Conservation (phyloP, 2,797 vertebrate genomes). For the Ficedula albicollis region DNA sequence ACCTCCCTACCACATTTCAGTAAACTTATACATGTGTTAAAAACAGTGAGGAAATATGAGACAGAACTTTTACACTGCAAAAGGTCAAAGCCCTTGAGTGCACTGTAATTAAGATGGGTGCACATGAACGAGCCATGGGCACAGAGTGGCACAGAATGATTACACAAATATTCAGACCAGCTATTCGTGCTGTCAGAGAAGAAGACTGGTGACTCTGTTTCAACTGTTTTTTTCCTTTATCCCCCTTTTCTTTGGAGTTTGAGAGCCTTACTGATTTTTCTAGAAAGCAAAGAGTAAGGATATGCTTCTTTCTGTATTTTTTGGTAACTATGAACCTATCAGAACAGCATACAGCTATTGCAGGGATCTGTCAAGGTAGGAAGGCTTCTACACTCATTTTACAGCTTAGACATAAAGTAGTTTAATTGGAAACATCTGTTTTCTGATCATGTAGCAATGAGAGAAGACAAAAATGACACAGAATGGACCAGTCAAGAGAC, state of each 20-base stretch:
- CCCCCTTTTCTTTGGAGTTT: background rate
- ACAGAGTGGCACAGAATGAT: accelerated
- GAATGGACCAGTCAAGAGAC: background rate
- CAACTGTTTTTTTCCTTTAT: background rate
- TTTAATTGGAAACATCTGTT: background rate
- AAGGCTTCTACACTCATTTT: background rate
- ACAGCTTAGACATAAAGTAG: background rate
- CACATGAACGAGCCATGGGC: background rate
- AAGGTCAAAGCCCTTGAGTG: background rate
- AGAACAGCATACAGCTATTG: background rate
- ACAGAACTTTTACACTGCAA: background rate
- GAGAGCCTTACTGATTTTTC: background rate
- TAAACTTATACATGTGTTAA: background rate
- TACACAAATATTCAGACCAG: background rate
- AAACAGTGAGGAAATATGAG: background rate
- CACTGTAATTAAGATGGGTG: background rate
- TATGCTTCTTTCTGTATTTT: background rate
- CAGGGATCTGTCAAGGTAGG: background rate
- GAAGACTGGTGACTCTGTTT: background rate
- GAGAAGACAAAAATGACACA: background rate
- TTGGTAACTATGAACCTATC: background rate
- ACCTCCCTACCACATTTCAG: background rate
- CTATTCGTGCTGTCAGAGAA: background rate
- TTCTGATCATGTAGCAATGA: background rate
- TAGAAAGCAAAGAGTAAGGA: background rate